A percentile compares a stretch with the other conserved stretches of the same genome.
phyloP scores from a whole-genome alignment of 2,888 invertebrate genomes.

The Balanococcus diminutus region DNA sequence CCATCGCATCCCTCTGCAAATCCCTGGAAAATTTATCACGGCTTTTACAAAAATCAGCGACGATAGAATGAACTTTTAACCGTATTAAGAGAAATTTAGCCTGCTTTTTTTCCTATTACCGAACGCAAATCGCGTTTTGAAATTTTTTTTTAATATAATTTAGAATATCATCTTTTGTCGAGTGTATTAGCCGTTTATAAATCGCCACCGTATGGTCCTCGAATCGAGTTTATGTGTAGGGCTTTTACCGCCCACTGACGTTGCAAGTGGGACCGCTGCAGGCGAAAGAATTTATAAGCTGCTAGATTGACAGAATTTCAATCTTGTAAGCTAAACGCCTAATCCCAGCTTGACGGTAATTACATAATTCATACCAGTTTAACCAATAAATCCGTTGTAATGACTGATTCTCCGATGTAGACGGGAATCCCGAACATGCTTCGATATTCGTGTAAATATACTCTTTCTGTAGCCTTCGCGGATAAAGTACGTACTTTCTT shows the following conservation, averaged over 20 bases:
- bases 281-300: background rate
- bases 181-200: background rate
- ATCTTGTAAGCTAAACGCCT: background rate
- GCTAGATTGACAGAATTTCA: constrained; percentile 7
- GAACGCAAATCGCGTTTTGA: background rate
- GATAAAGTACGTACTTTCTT: too few species aligned
- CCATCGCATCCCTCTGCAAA: constrained; percentile 39
- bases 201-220: background rate
- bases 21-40: constrained; percentile 51
- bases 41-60: constrained; percentile 47
- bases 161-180: background rate
- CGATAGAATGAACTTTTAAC: constrained; percentile 45
- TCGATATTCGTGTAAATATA: background rate
- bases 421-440: background rate
- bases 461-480: too few species aligned
- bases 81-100: constrained; percentile 40
- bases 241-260: background rate
- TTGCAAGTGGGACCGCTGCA: background rate
- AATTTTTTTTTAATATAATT: background rate
- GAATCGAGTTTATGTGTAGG: too few species aligned
- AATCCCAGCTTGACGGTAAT: background rate
- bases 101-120: background rate
- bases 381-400: background rate
- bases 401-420: background rate
- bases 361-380: background rate